phyloP scores from a whole-genome alignment of 1,140 invertebrate genomes.

The Pseudomyrmex concolor region DNA sequence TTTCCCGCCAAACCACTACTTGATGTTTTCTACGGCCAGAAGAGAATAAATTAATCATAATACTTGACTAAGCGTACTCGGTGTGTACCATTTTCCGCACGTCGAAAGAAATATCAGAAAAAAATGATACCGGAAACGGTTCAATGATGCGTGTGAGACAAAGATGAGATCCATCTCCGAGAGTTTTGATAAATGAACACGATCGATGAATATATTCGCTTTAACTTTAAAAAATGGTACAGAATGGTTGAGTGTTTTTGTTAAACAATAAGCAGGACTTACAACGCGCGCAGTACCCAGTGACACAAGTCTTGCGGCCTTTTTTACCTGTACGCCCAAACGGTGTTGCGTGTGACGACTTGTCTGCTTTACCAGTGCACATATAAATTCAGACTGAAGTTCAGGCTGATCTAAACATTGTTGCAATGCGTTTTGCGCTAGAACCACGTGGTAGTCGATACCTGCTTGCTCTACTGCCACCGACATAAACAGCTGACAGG shows the following conservation, averaged over 20 bases:
- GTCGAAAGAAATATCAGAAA: conserved; percentile 3
- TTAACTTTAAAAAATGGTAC: conserved; percentile 80
- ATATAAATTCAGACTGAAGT: conserved; percentile 96
- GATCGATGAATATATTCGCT: conserved; percentile 34
- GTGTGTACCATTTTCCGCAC: conserved; percentile 81
- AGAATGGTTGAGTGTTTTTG: conserved; percentile 79
- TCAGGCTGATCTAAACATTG: conserved; percentile 95
- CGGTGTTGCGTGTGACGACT: conserved; percentile 93
- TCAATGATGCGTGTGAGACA: conserved; percentile 15
- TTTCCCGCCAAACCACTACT: conserved; percentile 51
- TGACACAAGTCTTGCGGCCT: conserved; percentile 85
- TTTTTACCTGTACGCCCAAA: conserved; percentile 96
- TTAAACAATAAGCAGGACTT: conserved; percentile 86
- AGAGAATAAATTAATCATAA: conserved; percentile 68
- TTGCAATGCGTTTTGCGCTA: conserved; percentile 97
- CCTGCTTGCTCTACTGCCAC: conserved; percentile 96
- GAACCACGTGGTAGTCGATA: conserved; percentile 97
- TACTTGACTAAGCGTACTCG: conserved; percentile 84
- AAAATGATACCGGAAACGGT: conserved; percentile 30
- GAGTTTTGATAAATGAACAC: background rate
- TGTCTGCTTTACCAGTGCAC: conserved; percentile 96
- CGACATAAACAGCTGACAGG: conserved; percentile 97
- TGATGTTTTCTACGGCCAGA: background rate
- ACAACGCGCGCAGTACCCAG: conserved; percentile 86
- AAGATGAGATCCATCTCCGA: conserved; percentile 33